Conservation (phyloP, 2,888 invertebrate species). For the Phragmatobia fuliginosa region DNA sequence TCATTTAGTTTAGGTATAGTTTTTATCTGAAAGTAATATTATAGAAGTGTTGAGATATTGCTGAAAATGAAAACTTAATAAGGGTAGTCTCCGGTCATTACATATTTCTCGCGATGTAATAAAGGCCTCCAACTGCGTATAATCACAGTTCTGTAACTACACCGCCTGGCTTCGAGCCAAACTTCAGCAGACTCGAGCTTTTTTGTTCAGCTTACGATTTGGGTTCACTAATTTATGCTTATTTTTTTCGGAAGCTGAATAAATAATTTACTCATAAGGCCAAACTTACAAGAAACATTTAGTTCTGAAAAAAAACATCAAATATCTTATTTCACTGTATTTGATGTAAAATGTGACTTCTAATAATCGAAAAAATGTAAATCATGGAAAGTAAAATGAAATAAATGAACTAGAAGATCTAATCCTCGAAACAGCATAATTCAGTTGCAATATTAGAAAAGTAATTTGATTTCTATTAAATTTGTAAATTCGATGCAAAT, state of each 20-base stretch:
- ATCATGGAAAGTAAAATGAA: too few relatives aligned
- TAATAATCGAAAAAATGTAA: too few relatives aligned
- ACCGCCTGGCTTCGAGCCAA: slow-evolving; percentile 17
- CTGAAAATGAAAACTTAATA: slow-evolving; percentile 16
- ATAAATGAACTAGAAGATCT: too few relatives aligned
- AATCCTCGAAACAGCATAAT: not conserved
- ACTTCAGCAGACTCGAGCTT: slow-evolving; percentile 1
- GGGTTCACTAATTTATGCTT: not conserved
- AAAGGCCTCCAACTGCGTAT: slow-evolving; percentile 21
- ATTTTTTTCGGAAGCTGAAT: not conserved
- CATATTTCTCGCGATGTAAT: slow-evolving; percentile 13
- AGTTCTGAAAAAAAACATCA: not conserved
- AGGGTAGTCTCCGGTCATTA: slow-evolving; percentile 12
- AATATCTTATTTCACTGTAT: not conserved
- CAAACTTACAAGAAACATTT: not conserved
- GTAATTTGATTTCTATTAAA: too few relatives aligned
- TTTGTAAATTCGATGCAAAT: too few relatives aligned
- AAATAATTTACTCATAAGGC: not conserved
- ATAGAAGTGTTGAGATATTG: not conserved
- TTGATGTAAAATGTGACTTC: not conserved
- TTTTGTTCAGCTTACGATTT: not conserved
- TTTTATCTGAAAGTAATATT: not conserved
- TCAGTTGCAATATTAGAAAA: too few relatives aligned
- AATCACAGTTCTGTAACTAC: slow-evolving; percentile 20
- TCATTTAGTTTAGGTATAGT: not conserved